These are phyloP conservation scores for Pollicipes pollicipes DNA, from an alignment of 1,140 invertebrate genomes.

Conservation along the genomic window DNA sequence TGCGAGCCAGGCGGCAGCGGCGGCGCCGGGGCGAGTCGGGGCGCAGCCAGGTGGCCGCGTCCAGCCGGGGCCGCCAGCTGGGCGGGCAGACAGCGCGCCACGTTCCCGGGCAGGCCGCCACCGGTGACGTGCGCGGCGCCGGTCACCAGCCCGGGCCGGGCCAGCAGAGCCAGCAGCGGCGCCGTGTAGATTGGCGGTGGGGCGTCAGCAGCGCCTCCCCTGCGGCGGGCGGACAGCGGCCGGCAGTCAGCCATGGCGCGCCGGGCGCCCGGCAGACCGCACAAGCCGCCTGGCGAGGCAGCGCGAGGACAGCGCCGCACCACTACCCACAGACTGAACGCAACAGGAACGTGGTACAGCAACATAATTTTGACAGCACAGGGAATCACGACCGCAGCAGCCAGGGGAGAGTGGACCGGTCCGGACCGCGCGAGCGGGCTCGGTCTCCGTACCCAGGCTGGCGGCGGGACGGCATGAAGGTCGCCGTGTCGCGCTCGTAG, in stretches of 20 bases:
- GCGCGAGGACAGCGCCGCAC: no score
- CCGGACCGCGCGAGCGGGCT: no score
- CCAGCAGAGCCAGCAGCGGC: conserved; percentile 49
- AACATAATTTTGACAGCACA: no score
- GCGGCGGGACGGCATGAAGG: not conserved
- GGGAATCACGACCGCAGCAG: no score
- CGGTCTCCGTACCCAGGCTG: conserved; percentile 17
- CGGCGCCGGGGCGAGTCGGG: not conserved
- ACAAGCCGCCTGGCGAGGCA: no score
- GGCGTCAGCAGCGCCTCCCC: conserved; percentile 73
- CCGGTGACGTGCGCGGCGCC: conserved; percentile 90
- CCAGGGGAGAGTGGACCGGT: no score
- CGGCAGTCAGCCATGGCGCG: no score
- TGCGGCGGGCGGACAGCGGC: conserved; percentile 28
- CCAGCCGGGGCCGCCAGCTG: conserved; percentile 42
- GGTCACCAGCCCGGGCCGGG: conserved; percentile 49
- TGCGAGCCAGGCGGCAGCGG: not conserved
- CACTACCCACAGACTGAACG: no score
- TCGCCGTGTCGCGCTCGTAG: not conserved
- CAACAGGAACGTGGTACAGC: no score
- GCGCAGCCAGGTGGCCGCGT: conserved; percentile 45
- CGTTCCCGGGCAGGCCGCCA: conserved; percentile 80
- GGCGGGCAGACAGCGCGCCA: conserved; percentile 57
- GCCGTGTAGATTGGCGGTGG: conserved; percentile 82
- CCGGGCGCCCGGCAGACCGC: no score